Base-by-base conservation (phyloP, 2,113 vertebrate species). In the Calyptomena viridis region DNA sequence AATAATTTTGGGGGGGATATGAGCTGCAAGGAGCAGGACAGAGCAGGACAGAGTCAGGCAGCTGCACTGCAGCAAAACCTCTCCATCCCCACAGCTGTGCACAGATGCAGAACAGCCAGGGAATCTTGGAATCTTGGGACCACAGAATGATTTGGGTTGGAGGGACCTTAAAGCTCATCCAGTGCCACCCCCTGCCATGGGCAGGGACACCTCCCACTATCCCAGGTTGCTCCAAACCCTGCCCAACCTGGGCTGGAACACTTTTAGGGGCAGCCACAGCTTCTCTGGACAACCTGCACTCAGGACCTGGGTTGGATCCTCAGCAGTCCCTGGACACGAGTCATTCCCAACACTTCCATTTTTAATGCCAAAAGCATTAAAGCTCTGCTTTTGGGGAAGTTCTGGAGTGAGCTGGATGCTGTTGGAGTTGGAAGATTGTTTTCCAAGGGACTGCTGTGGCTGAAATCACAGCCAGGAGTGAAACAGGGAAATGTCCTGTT, bases 211-310 rank as follows among this genome's bases (percentile, higher is more conserved):
- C 33, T 72, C 0, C 58, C 58, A 21, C 37, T 39, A 0, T 14
- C 66, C 44, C 88, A 78, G 50, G 12, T 0, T 50, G 50, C 37
- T 64, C 72, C 72, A 4, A 62, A 6, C n/a, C 39, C 33, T 1
- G 2, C 47, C 47, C n/a, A 55, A 0, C 40, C 33, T 60, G 62
- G 11, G 33, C 60, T 18, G 14, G 69, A 52, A 0, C 59, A 50
- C 37, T 50, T 0, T 31, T 31, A 73, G 50, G 68, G 6, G 14
- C 67, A 88, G 42, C 49, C 75, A 1, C 35, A 73, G 85, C 47
- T 58, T n/a, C 55, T 23, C 27, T 39, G 73, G 55, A 5, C 27
- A 44, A 7, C 6, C 13, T 2, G 8, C 25, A 6, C 21, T 14
- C 20, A 9, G 52, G 30, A 56, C 5, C 4, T 40, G 35, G 1